Evolutionary conservation across 2,888 invertebrate genomes (phyloP).

Genomic region (Sminthurides aquaticus): DNA sequence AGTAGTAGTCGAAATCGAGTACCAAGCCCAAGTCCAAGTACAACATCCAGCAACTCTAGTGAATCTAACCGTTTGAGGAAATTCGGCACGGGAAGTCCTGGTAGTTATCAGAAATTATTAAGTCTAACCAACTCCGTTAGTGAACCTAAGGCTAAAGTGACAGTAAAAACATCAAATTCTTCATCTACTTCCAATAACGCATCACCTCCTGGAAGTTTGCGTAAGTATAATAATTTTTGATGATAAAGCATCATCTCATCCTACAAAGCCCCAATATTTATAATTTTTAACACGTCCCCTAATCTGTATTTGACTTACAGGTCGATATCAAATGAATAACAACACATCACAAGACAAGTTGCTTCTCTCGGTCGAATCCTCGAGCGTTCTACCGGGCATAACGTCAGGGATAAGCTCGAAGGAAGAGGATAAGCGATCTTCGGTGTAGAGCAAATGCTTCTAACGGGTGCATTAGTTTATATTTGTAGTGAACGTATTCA

Average conservation of each 20-base stretch:
- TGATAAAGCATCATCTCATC: not conserved
- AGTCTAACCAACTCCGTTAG: constrained; percentile 58
- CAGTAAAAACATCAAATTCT: constrained; percentile 19
- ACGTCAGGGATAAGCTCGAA: not conserved
- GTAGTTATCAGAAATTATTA: constrained; percentile 90
- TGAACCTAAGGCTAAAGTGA: constrained; percentile 64
- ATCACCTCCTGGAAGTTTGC: constrained; percentile 25
- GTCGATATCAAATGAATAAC: constrained; percentile 19
- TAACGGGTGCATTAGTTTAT: not conserved
- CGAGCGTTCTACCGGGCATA: constrained; percentile 19
- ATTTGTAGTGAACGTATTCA: not conserved
- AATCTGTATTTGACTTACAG: constrained; percentile 5
- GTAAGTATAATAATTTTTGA: constrained; percentile 20
- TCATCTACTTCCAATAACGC: constrained; percentile 9
- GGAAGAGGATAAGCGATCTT: constrained; percentile 1
- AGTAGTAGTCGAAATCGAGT: constrained; percentile 25
- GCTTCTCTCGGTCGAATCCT: constrained; percentile 21
- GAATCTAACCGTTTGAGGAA: constrained; percentile 27
- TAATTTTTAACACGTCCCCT: not conserved
- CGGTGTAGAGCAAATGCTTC: not conserved
- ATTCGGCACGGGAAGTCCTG: constrained; percentile 82
- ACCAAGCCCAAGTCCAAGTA: constrained; percentile 27
- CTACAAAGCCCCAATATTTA: not conserved
- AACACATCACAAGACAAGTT: constrained; percentile 17
- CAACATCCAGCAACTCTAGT: constrained; percentile 32